Percentiles rank a stretch among this genome's conserved stretches.
Conservation (phyloP, 2,797 vertebrate genomes). For the Lacerta bilineata region DNA sequence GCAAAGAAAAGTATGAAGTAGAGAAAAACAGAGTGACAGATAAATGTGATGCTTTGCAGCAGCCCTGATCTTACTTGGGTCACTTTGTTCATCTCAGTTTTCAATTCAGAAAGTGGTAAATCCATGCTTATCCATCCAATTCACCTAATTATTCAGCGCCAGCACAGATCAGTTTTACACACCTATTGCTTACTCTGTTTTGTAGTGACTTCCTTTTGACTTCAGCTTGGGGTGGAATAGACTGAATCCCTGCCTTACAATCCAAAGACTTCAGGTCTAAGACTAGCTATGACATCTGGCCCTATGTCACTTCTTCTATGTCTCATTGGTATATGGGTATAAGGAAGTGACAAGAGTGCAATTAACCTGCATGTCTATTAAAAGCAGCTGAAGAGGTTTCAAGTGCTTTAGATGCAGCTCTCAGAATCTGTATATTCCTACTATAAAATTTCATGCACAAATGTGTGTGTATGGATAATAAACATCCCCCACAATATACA, state of each 20-base stretch:
- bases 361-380: background rate
- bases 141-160: too few relatives aligned
- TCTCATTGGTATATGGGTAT: background rate
- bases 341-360: background rate
- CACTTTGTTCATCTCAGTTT: too few relatives aligned
- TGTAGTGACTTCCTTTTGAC: background rate
- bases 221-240: background rate
- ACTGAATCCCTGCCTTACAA: background rate
- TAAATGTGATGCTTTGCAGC: too few relatives aligned
- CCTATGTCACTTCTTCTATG: background rate
- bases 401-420: background rate
- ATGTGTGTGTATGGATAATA: background rate
- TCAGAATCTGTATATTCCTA: background rate
- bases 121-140: too few relatives aligned
- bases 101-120: too few relatives aligned
- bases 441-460: background rate
- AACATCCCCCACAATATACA: conserved; percentile 42
- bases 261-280: background rate
- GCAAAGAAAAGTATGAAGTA: too few relatives aligned
- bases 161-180: too few relatives aligned
- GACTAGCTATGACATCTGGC: background rate
- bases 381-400: background rate
- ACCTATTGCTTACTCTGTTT: background rate
- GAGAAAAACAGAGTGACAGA: too few relatives aligned
- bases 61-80: too few relatives aligned